Evolutionary conservation across 2,113 vertebrate genomes (phyloP).

Genomic region (Pseudorhombus dupliciocellatus): DNA sequence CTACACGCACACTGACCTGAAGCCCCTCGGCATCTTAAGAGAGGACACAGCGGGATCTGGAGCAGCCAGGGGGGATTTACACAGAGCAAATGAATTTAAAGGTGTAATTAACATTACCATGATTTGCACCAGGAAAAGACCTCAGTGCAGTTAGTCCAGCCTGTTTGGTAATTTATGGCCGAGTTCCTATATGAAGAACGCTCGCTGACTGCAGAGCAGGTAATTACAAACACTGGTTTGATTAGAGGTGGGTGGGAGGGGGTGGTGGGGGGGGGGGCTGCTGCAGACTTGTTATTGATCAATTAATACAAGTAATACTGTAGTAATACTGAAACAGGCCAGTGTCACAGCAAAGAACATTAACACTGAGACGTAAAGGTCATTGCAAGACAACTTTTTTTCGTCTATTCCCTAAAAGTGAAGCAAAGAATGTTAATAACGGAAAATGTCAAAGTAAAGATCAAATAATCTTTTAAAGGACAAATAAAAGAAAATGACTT

Average conservation of each 20-base stretch:
- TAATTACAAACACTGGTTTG: constrained; percentile 64
- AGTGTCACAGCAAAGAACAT: neutral
- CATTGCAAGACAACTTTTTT: neutral
- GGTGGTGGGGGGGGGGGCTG: constrained; percentile 12
- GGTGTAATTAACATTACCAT: constrained; percentile 69
- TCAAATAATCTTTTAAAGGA: too few species aligned
- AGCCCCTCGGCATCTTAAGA: constrained; percentile 54
- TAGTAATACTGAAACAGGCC: neutral
- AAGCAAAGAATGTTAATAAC: too few species aligned
- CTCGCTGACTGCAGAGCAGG: constrained; percentile 46
- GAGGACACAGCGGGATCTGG: constrained; percentile 48
- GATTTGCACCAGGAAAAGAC: constrained; percentile 67
- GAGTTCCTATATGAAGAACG: constrained; percentile 51
- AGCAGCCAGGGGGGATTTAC: constrained; percentile 56
- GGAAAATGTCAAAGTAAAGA: too few species aligned
- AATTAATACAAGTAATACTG: constrained; percentile 42
- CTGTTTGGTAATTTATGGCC: constrained; percentile 59
- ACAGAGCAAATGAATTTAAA: constrained; percentile 60
- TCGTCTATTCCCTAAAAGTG: too few species aligned
- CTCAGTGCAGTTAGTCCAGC: constrained; percentile 25
- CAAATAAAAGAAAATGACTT: neutral
- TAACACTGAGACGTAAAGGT: neutral
- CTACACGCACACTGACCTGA: constrained; percentile 34
- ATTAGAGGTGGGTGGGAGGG: constrained; percentile 51
- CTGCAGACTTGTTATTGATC: constrained; percentile 49